These are phyloP conservation scores for Ormia ochracea DNA, from an alignment of 2,888 invertebrate genomes.

Conservation along the genomic window DNA sequence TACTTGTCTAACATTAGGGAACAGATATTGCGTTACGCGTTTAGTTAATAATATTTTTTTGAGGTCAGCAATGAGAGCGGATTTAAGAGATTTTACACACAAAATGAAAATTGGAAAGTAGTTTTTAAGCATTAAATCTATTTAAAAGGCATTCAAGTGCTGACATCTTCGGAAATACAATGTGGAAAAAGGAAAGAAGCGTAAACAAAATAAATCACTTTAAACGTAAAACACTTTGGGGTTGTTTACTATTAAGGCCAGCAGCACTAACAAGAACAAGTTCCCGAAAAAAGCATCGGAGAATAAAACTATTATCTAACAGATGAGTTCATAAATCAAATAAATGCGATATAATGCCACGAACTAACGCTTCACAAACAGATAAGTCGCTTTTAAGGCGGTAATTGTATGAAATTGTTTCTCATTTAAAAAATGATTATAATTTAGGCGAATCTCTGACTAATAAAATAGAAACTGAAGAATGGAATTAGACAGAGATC, in stretches of 20 bases:
- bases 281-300: neutral
- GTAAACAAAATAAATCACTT: conserved; percentile 44
- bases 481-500: too few relatives aligned
- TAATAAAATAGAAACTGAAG: too few relatives aligned
- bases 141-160: conserved; percentile 35
- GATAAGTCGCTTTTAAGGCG: conserved; percentile 23
- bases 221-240: conserved; percentile 9
- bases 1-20: neutral
- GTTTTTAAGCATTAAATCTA: neutral
- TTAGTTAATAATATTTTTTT: too few relatives aligned
- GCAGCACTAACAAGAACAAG: neutral
- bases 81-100: neutral
- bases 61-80: too few relatives aligned
- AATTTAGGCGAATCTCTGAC: too few relatives aligned
- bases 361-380: conserved; percentile 47
- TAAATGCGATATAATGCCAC: conserved; percentile 62
- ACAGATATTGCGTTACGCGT: neutral
- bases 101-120: too few relatives aligned
- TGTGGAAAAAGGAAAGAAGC: conserved; percentile 15
- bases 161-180: conserved; percentile 46
- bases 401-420: neutral
- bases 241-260: conserved; percentile 38
- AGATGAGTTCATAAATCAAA: conserved; percentile 63
- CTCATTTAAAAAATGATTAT: neutral
- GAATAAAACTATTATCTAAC: conserved; percentile 38